Percentiles rank a stretch among this genome's conserved stretches.
Conservation (phyloP, 2,113 vertebrate genomes). For the Mohoua ochrocephala region DNA sequence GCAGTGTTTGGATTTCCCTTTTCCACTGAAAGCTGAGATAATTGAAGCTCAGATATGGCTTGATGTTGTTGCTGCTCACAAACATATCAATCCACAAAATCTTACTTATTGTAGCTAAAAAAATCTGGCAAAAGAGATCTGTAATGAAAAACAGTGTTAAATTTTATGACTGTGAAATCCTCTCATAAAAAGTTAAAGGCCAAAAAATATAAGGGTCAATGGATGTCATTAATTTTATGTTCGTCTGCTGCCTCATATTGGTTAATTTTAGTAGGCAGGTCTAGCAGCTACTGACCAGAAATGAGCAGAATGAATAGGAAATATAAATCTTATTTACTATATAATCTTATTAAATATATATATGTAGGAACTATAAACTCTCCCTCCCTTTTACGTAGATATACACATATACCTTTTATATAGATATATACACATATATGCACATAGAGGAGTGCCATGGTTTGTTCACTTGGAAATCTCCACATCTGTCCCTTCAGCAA, state of each 20-base stretch:
- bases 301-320: not conserved
- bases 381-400: not conserved
- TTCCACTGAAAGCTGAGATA: not conserved
- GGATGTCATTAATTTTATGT: not conserved
- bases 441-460: not conserved
- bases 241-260: not conserved
- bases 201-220: not conserved
- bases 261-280: not conserved
- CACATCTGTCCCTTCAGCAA: not conserved
- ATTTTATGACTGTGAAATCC: not conserved
- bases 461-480: not conserved
- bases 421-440: no score
- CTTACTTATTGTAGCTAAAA: constrained; percentile 2
- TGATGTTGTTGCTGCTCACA: not conserved
- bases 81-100: not conserved
- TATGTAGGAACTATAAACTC: not conserved
- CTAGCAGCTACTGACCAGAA: not conserved
- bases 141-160: not conserved
- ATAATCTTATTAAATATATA: not conserved
- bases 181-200: not conserved
- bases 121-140: not conserved
- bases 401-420: not conserved
- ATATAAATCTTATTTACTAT: not conserved
- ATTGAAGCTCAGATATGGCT: not conserved
- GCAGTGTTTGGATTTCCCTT: not conserved